Percentiles rank a stretch among this genome's conserved stretches.
Evolutionary conservation across 2,888 invertebrate genomes (phyloP).

Genomic region (Leptinotarsa juncta): DNA sequence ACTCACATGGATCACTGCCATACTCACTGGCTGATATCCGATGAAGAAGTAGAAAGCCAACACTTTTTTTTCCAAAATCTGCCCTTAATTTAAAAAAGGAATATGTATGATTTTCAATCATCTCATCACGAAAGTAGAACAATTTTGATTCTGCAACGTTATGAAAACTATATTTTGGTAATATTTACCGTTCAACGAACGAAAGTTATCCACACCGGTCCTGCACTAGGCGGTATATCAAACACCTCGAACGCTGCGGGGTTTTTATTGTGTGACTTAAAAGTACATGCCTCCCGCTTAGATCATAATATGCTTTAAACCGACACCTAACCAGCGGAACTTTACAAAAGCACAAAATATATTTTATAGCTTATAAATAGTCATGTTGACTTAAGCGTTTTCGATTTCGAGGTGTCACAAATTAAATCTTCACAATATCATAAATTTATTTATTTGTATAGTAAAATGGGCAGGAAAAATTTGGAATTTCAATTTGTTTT

Average conservation of each 20-base stretch:
- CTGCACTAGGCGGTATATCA: constrained; percentile 63
- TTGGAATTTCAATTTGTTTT: constrained; percentile 27
- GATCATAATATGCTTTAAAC: constrained; percentile 64
- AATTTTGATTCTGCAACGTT: no score
- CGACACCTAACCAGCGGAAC: constrained; percentile 63
- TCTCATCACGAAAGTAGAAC: no score
- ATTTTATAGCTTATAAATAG: constrained; percentile 56
- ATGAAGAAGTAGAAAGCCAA: no score
- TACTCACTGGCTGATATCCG: no score
- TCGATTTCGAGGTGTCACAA: constrained; percentile 48
- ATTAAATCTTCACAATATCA: constrained; percentile 47
- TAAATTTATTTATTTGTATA: constrained; percentile 49
- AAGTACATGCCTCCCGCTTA: constrained; percentile 64
- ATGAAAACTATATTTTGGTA: no score
- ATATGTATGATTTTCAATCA: no score
- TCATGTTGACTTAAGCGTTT: constrained; percentile 54
- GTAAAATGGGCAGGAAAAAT: constrained; percentile 34
- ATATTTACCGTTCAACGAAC: not conserved
- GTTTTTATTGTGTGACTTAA: constrained; percentile 63
- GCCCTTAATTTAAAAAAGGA: no score
- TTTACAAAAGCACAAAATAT: constrained; percentile 62
- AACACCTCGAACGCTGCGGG: constrained; percentile 61
- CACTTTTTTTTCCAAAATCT: no score
- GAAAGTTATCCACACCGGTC: constrained; percentile 46
- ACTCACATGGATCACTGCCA: no score